A percentile compares a stretch with the other conserved stretches of the same genome.
These are phyloP conservation scores for Silurus meridionalis DNA, from an alignment of 2,113 vertebrate species.

Conservation along the genomic window DNA sequence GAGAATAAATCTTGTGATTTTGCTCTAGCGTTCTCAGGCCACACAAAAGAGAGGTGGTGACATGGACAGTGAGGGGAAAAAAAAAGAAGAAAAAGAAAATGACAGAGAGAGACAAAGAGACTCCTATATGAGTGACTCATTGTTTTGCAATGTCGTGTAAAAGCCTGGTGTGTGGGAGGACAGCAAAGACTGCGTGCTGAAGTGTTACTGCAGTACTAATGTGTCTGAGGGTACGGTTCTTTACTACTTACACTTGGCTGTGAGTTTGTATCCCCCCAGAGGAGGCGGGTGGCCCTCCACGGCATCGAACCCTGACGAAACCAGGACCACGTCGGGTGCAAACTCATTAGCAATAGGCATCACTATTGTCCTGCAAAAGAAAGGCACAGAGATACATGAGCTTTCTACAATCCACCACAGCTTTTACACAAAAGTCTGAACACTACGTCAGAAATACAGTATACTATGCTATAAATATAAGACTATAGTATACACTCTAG, in stretches of 20 bases:
- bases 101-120: constrained; percentile 7
- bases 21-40: constrained; percentile 17
- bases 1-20: constrained; percentile 31
- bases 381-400: constrained; percentile 26
- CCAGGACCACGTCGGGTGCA: constrained; percentile 90
- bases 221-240: constrained; percentile 1
- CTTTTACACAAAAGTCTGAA: neutral
- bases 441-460: neutral
- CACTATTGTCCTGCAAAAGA: constrained; percentile 83
- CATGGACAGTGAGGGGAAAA: neutral
- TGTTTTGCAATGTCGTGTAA: constrained; percentile 1
- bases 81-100: neutral
- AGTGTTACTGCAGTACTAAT: neutral
- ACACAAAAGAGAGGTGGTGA: constrained; percentile 5
- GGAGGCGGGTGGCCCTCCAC: constrained; percentile 92
- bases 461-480: too few species aligned
- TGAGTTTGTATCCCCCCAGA: constrained; percentile 89
- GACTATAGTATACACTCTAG: neutral
- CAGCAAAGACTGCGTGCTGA: neutral
- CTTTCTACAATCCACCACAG: neutral
- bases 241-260: constrained; percentile 87
- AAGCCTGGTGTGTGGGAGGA: constrained; percentile 11
- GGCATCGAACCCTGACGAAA: constrained; percentile 91
- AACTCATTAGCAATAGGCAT: constrained; percentile 96
- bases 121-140: constrained; percentile 32